Base-by-base conservation (phyloP, 2,888 invertebrate species). In the Eupithecia centaureata region DNA sequence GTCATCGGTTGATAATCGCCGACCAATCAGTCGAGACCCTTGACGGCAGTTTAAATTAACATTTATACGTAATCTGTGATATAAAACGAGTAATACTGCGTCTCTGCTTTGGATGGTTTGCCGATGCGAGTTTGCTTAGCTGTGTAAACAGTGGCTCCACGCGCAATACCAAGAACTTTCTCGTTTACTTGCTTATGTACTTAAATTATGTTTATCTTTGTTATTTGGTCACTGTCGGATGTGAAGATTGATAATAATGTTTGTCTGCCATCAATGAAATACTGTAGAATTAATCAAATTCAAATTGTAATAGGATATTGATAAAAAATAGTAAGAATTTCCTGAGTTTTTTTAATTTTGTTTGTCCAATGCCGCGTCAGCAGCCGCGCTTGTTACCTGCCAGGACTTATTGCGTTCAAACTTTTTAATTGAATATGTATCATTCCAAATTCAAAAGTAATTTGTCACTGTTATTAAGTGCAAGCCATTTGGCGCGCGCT, bases 91-190 rank as follows among this genome's bases (percentile, higher is more conserved):
- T 61, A 61, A 67, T 73, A 69, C 54, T 18, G 67, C 61, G 73
- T 69, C 69, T 73, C 75, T 71, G 59, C 58, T 67, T 71, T 47
- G 25, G 67, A 57, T 73, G 75, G 75, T 73, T 75, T 72, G 67
- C 69, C 80, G 89, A 89, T 89, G 81, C 73, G 73, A 84, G 92
- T 92, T 92, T 92, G 85, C 85, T 86, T 92, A 93, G 92, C 92
- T 93, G 93, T 86, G 85, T 87, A 90, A 93, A 93, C 88, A 89
- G 91, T 90, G 89, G 89, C 87, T 86, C 85, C 86, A 66, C 84
- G 84, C 82, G 78, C 86, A 79, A 82, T 91, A 90, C 89, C 79
- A 77, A 88, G 90, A 91, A 92, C 85, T 89, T 85, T 87, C 86
- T 84, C 82, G 84, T 90, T 88, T 88, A 84, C 85, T 81, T 84